Base-by-base conservation (phyloP, 2,888 invertebrate genomes). In the Eucera pruinosa region DNA sequence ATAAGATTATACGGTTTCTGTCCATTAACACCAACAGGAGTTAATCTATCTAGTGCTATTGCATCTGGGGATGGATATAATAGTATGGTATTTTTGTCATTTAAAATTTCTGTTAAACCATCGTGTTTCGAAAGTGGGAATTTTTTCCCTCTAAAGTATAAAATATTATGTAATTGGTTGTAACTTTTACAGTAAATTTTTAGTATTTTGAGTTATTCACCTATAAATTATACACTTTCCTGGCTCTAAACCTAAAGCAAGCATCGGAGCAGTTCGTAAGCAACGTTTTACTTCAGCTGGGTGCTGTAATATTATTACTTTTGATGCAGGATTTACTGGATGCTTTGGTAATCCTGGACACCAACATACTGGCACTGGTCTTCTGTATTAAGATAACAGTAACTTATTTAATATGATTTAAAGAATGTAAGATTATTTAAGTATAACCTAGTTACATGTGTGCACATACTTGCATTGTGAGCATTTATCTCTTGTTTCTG, bases 201-300 rank as follows among this genome's bases (percentile, higher is more conserved):
- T 18, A n/a, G 7, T 43, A 25, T 11, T 9, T 39, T 15, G 41
- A 20, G 20, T 48, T 30, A 7, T n/a, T 66, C 69, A 91, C 91
- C 91, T 88, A 50, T 87, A 92, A 23, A 83, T 95, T 83, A 96
- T 93, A 93, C 98, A 98, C 93, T 96, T 96, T 65, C 95, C 96
- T 64, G 94, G 92, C 55, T 94, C 93, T 76, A 98, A 92, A 33
- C 97, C 96, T 62, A 97, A 93, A 85, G 95, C 94, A 39, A 98
- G 93, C 97, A 98, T 98, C 13, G 97, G 96, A 18, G 97, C 98
- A 36, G 98, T 98, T 62, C 97, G 95, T 52, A 98, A 93, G 87
- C 97, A 96, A 85, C 98, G 94, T 90, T 97, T 97, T 89, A 97
- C 97, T 94, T 98, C 98, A 76, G 97, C 97, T 15, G 98, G 98